Evolutionary conservation across 2,888 invertebrate species (phyloP).

Genomic region (Cremastinae sp.): DNA sequence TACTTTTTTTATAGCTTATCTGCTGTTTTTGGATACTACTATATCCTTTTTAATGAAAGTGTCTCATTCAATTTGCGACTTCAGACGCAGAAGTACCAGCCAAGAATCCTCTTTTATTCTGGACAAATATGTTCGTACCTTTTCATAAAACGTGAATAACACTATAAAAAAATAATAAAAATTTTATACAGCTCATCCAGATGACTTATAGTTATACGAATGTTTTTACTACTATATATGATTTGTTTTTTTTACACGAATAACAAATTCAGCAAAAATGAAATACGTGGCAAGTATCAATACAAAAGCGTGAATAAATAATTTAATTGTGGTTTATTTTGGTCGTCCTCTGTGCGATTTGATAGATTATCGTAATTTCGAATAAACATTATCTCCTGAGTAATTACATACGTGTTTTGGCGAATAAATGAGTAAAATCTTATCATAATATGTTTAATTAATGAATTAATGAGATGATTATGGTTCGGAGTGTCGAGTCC

Average conservation of each 20-base stretch:
- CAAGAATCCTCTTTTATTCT: constrained; percentile 21
- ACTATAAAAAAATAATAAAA: constrained; percentile 55
- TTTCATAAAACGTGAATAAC: neutral
- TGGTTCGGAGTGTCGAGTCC: constrained; percentile 26
- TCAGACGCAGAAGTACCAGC: constrained; percentile 50
- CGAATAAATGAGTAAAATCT: constrained; percentile 29
- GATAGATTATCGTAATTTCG: neutral
- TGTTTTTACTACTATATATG: too few relatives aligned
- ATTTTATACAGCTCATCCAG: constrained; percentile 57
- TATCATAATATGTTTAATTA: constrained; percentile 57
- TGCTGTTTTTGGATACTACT: too few relatives aligned
- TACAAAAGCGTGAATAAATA: too few relatives aligned
- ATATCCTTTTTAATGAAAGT: too few relatives aligned
- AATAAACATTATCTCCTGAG: constrained; percentile 22
- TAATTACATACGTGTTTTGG: constrained; percentile 42
- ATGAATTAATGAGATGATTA: constrained; percentile 59
- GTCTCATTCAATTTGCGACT: too few relatives aligned
- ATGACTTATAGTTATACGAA: constrained; percentile 46
- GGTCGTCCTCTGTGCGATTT: neutral
- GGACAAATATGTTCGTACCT: constrained; percentile 1
- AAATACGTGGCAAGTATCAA: too few relatives aligned
- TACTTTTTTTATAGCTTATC: constrained; percentile 34
- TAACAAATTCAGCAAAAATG: too few relatives aligned
- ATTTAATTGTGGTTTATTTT: too few relatives aligned
- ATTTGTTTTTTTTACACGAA: too few relatives aligned